Base-by-base conservation (phyloP, 2,797 vertebrate genomes). In the Pseudochromis fuscus region DNA sequence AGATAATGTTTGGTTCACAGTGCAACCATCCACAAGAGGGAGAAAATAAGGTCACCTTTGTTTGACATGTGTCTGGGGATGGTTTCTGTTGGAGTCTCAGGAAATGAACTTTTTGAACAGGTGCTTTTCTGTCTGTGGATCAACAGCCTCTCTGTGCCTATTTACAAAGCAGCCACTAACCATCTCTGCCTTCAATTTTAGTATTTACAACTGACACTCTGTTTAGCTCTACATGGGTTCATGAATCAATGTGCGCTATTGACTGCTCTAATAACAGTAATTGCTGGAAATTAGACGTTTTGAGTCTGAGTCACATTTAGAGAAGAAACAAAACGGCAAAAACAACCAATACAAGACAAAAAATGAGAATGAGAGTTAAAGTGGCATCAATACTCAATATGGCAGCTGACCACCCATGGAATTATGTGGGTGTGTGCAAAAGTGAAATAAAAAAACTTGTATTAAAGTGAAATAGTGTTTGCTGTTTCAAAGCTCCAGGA, bases 181-280 rank as follows among this genome's bases (percentile, higher is more conserved):
- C 15, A 18, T 12, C 1, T 42, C 25, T 51, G 3, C 48, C 51
- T 66, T 67, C 27, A 31, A 30, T 70, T 48, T 40, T 31, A 48
- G 50, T n/a, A 42, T 58, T 74, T 18, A 61, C 18, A 67, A 38
- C 19, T 21, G 13, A 45, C 6, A 42, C 30, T 52, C n/a, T 44
- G 11, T 61, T 40, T 24, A 58, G 19, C 23, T 67, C 45, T 59
- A 53, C 16, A 37, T 50, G 21, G 5, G 3, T 62, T 68, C 9
- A 37, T 42, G n/a, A 59, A 44, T 66, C 67, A 59, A 3, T 51
- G 3, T 7, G 18, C 18, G 24, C 13, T 13, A 63, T 40, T 38
- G 25, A 24, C 6, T 25, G 0, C 46, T 60, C 7, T 51, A 35
- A 64, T 59, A 61, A 42, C 13, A 51, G 25, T 23, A 28, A 62